Percentiles rank a stretch among this genome's conserved stretches.
Evolutionary conservation across 2,797 vertebrate species (phyloP).

Genomic region (Cottoperca gobio): DNA sequence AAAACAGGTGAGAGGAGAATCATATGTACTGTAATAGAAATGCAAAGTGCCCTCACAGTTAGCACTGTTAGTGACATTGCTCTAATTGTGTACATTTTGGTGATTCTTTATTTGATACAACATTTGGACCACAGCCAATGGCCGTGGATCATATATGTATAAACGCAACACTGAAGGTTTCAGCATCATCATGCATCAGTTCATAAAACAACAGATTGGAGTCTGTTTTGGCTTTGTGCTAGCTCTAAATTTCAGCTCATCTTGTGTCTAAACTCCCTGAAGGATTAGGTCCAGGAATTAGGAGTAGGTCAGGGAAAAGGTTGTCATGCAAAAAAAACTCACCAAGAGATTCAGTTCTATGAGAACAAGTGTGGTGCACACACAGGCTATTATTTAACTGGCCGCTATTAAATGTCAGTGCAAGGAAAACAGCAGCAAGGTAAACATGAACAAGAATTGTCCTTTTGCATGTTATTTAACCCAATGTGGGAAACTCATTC

Average conservation of each 20-base stretch:
- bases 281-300: neutral
- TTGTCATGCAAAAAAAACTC: neutral
- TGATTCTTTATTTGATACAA: neutral
- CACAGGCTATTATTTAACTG: neutral
- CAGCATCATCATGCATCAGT: neutral
- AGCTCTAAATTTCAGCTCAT: neutral
- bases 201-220: neutral
- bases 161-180: neutral
- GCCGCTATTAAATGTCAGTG: too few relatives aligned
- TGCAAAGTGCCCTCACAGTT: neutral
- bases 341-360: neutral
- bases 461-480: neutral
- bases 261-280: neutral
- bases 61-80: neutral
- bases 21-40: too few relatives aligned
- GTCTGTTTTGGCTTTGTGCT: neutral
- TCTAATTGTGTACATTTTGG: neutral
- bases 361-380: neutral
- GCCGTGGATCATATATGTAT: too few relatives aligned
- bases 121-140: neutral
- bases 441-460: too few relatives aligned
- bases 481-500: neutral
- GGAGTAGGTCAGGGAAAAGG: neutral
- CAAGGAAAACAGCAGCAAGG: too few relatives aligned
- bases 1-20: slow-evolving; percentile 88